phyloP scores from a whole-genome alignment of 2,113 vertebrate genomes.

The Myxocyprinus asiaticus region DNA sequence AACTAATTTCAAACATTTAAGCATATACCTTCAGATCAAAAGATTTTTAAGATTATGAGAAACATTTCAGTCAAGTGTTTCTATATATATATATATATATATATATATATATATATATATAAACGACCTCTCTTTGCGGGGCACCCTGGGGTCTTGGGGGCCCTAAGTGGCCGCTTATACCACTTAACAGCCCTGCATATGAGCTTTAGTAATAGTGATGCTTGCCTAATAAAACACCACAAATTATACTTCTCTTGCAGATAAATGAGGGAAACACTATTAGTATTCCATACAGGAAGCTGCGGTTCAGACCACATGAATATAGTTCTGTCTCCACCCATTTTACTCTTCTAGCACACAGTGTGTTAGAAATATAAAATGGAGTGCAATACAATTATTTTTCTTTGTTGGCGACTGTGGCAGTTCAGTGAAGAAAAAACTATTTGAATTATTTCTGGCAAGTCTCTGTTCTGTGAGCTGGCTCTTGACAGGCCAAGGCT shows the following conservation, averaged over 20 bases:
- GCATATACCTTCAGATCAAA: too few relatives aligned
- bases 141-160: too few relatives aligned
- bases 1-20: too few relatives aligned
- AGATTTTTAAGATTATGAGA: too few relatives aligned
- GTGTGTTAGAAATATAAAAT: neutral
- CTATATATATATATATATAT: too few relatives aligned
- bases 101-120: too few relatives aligned
- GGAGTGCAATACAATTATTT: constrained; percentile 19
- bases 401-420: constrained; percentile 2
- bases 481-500: constrained; percentile 40
- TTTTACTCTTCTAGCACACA: constrained; percentile 10
- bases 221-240: too few relatives aligned
- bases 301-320: constrained; percentile 32
- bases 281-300: neutral
- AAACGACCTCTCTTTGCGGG: too few relatives aligned
- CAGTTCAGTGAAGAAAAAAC: constrained; percentile 22
- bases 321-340: neutral
- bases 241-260: neutral
- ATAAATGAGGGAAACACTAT: neutral
- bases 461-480: constrained; percentile 35
- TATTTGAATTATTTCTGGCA: constrained; percentile 29
- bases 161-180: too few relatives aligned
- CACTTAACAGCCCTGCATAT: too few relatives aligned
- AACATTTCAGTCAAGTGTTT: too few relatives aligned
- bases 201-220: too few relatives aligned